These are phyloP conservation scores for Synodontis membranacea DNA, from an alignment of 2,113 vertebrate genomes.

Conservation along the genomic window DNA sequence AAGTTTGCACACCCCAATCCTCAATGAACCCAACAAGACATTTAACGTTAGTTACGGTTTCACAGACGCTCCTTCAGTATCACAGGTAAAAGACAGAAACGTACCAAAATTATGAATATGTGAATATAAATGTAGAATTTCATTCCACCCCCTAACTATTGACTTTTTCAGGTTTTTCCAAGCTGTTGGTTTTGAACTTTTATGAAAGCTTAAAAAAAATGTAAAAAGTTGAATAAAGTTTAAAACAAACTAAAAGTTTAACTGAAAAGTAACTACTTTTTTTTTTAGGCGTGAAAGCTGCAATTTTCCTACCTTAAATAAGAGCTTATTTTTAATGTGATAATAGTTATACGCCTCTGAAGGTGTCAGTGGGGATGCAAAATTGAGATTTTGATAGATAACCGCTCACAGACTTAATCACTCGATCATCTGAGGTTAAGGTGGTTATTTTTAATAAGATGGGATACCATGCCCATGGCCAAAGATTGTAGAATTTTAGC, in stretches of 20 bases:
- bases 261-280: not conserved
- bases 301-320: too few relatives aligned
- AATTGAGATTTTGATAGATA: too few relatives aligned
- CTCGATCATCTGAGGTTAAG: too few relatives aligned
- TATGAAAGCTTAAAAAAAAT: not conserved
- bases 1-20: not conserved
- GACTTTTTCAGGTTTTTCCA: too few relatives aligned
- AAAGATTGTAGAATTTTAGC: not conserved
- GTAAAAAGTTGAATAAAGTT: too few relatives aligned
- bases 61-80: not conserved
- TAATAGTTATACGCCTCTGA: not conserved
- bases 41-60: not conserved
- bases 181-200: not conserved
- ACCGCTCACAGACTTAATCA: too few relatives aligned
- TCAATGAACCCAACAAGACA: not conserved
- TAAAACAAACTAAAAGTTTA: too few relatives aligned
- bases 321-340: too few relatives aligned
- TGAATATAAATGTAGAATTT: conserved; percentile 3
- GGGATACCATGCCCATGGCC: too few relatives aligned
- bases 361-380: too few relatives aligned
- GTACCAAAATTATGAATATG: not conserved
- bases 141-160: not conserved
- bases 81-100: not conserved
- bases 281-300: not conserved
- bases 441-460: not conserved